phyloP scores from a whole-genome alignment of 2,113 vertebrate genomes.

The Callithrix jacchus region DNA sequence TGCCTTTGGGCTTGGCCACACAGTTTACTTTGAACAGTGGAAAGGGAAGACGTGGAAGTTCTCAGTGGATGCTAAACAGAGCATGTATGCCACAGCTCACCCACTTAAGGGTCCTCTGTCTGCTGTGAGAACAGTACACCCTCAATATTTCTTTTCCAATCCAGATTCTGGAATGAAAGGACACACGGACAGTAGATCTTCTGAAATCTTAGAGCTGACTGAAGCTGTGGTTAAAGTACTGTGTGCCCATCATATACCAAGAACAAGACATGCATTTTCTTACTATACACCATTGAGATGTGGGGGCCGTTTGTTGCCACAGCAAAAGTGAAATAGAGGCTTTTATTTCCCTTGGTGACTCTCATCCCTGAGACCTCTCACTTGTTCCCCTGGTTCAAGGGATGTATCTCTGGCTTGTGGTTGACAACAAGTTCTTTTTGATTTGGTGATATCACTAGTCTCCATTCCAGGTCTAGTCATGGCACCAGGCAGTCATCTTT shows the following conservation, averaged over 20 bases:
- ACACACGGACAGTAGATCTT: neutral
- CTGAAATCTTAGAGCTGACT: neutral
- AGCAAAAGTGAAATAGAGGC: neutral
- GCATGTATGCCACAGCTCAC: neutral
- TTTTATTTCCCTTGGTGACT: neutral
- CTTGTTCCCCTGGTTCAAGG: neutral
- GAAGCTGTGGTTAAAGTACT: neutral
- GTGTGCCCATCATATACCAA: neutral
- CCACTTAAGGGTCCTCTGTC: accelerated
- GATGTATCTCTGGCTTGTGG: too few relatives aligned
- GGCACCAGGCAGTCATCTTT: neutral
- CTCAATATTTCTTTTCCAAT: neutral
- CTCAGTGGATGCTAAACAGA: too few relatives aligned
- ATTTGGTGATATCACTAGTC: neutral
- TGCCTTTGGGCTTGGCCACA: neutral
- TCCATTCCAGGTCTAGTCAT: neutral
- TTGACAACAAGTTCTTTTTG: too few relatives aligned
- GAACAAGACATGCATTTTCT: neutral
- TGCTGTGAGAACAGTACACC: accelerated
- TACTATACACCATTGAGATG: neutral
- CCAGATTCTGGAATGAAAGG: neutral
- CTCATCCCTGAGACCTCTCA: neutral
- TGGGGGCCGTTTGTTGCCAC: neutral
- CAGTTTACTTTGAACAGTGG: neutral
- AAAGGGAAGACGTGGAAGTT: neutral